A percentile compares a stretch with the other conserved stretches of the same genome.
These are phyloP conservation scores for Acridotheres tristis DNA, from an alignment of 2,797 vertebrate genomes.

Conservation along the genomic window DNA sequence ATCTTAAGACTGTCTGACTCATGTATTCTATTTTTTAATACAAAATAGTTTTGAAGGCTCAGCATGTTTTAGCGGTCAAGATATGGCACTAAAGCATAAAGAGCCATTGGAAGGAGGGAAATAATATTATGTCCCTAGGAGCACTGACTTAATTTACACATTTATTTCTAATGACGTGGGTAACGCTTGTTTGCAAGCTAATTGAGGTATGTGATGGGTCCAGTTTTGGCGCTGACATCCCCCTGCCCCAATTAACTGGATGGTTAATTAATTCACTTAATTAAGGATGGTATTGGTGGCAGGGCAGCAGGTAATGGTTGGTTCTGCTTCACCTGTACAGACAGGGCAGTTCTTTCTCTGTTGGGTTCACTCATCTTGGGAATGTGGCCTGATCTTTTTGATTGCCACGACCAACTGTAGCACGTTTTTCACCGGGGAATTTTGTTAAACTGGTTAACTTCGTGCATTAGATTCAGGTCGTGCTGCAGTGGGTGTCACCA, in stretches of 20 bases:
- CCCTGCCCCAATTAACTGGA: background rate
- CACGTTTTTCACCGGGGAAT: background rate
- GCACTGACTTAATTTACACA: background rate
- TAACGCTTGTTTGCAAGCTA: background rate
- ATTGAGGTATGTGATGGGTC: background rate
- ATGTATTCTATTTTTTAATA: slow-evolving; percentile 44
- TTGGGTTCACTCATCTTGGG: background rate
- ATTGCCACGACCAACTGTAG: background rate
- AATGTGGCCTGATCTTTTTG: background rate
- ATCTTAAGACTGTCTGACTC: slow-evolving; percentile 21
- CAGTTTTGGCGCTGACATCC: background rate
- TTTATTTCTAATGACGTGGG: background rate
- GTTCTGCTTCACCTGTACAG: background rate
- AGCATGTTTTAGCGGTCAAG: background rate
- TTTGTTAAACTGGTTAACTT: slow-evolving; percentile 14
- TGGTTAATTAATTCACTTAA: too few relatives aligned
- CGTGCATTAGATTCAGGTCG: background rate
- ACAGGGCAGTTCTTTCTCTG: background rate
- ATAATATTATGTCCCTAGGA: background rate
- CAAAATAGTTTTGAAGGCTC: background rate
- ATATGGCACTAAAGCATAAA: background rate
- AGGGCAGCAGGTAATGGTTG: background rate
- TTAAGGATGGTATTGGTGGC: background rate
- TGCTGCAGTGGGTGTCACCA: background rate
- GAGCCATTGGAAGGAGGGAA: background rate